These are phyloP conservation scores for Oreocharis arfaki DNA, from an alignment of 2,113 vertebrate genomes.

Conservation along the genomic window DNA sequence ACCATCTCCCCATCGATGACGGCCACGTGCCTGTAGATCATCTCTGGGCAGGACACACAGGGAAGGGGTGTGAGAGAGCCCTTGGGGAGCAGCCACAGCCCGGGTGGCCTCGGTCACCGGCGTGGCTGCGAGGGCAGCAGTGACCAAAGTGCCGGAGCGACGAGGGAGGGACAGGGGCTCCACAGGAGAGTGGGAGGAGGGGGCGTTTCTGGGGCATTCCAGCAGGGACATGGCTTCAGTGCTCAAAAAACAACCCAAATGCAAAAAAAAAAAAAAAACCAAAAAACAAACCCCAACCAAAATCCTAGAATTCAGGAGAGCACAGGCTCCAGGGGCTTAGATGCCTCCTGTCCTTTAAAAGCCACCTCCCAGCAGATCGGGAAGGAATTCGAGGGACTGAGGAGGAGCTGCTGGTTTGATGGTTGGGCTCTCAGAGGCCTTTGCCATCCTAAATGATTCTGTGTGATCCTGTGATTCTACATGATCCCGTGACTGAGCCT, in stretches of 20 bases:
- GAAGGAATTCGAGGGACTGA: not conserved
- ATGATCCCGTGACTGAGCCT: not conserved
- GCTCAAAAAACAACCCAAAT: not conserved
- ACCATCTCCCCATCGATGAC: slow-evolving; percentile 74
- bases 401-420: not conserved
- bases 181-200: no score
- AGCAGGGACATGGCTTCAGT: not conserved
- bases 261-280: not conserved
- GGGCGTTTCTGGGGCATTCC: not conserved
- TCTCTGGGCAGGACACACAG: slow-evolving; percentile 62
- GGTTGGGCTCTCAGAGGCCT: not conserved
- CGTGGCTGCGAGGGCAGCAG: not conserved
- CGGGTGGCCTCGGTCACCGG: rapidly evolving
- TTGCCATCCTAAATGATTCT: not conserved
- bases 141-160: not conserved
- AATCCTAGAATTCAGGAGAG: not conserved
- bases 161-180: not conserved
- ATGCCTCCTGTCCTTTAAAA: not conserved
- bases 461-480: not conserved
- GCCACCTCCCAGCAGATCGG: not conserved
- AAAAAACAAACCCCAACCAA: no score
- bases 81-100: not conserved
- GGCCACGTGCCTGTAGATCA: slow-evolving; percentile 77
- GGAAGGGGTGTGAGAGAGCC: not conserved
- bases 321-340: not conserved